Evolutionary conservation across 2,888 invertebrate genomes (phyloP).

Genomic region (Ectemnius lituratus): DNA sequence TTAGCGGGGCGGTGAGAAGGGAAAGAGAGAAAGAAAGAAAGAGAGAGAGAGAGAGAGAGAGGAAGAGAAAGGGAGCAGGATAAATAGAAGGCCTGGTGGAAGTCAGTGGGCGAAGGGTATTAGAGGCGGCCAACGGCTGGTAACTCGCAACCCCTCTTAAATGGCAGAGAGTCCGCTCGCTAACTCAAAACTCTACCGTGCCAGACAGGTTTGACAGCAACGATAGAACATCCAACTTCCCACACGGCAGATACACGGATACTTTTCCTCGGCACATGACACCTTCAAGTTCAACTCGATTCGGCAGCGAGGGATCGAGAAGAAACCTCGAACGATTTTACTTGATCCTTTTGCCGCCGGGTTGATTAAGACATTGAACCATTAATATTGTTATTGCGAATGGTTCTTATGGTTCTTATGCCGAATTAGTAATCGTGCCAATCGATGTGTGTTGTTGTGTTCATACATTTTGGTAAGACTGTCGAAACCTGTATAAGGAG

Average conservation of each 20-base stretch:
- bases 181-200: slow-evolving; percentile 60
- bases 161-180: slow-evolving; percentile 61
- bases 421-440: too few relatives aligned
- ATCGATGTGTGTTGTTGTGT: too few relatives aligned
- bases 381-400: too few relatives aligned
- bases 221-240: neutral
- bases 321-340: too few relatives aligned
- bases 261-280: neutral
- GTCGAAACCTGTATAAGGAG: too few relatives aligned
- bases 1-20: neutral
- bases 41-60: neutral
- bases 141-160: slow-evolving; percentile 35
- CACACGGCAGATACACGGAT: neutral
- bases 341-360: too few relatives aligned
- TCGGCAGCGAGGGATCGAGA: too few relatives aligned
- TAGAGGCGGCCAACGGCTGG: neutral
- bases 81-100: neutral
- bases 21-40: neutral
- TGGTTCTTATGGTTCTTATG: too few relatives aligned
- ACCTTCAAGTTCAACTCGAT: too few relatives aligned
- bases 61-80: slow-evolving; percentile 2
- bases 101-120: slow-evolving; percentile 17
- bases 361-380: too few relatives aligned
- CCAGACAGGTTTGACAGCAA: slow-evolving; percentile 55
- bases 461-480: too few relatives aligned